Evolutionary conservation across 1,140 invertebrate species (phyloP).

Genomic region (Leptinotarsa texana): DNA sequence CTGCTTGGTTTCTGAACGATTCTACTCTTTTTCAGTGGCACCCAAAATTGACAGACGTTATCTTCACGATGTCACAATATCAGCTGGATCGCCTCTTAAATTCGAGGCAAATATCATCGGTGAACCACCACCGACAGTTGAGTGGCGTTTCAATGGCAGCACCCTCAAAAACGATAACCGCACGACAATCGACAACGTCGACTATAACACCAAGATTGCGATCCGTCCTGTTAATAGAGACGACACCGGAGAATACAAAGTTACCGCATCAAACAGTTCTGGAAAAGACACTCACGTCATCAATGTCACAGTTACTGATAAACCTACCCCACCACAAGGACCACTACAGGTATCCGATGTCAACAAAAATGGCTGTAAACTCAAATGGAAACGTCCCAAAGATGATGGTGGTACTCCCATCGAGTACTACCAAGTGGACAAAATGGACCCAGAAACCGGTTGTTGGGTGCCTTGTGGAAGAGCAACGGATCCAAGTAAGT

Average conservation of each 20-base stretch:
- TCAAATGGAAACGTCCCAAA: slow-evolving; percentile 69
- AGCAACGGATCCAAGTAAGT: slow-evolving; percentile 74
- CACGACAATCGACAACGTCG: slow-evolving; percentile 79
- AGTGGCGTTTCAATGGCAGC: slow-evolving; percentile 78
- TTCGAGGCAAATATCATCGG: slow-evolving; percentile 89
- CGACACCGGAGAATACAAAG: slow-evolving; percentile 88
- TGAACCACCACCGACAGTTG: slow-evolving; percentile 87
- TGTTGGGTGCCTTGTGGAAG: slow-evolving; percentile 90
- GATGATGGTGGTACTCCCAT: slow-evolving; percentile 88
- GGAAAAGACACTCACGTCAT: slow-evolving; percentile 88
- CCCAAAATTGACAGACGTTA: slow-evolving; percentile 95
- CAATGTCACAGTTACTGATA: slow-evolving; percentile 90
- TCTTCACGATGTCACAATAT: slow-evolving; percentile 83
- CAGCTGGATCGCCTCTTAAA: slow-evolving; percentile 90
- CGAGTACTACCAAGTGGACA: slow-evolving; percentile 93
- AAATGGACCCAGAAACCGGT: slow-evolving; percentile 91
- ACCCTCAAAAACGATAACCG: slow-evolving; percentile 61
- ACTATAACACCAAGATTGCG: slow-evolving; percentile 86
- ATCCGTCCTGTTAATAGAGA: slow-evolving; percentile 78
- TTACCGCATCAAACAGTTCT: slow-evolving; percentile 81
- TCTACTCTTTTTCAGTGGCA: slow-evolving; percentile 65
- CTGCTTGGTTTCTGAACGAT: neutral
- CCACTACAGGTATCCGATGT: slow-evolving; percentile 88
- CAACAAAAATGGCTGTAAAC: slow-evolving; percentile 89
- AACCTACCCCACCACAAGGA: slow-evolving; percentile 84